Evolutionary conservation across 2,888 invertebrate genomes (phyloP).

Genomic region (Charanyca ferruginea): DNA sequence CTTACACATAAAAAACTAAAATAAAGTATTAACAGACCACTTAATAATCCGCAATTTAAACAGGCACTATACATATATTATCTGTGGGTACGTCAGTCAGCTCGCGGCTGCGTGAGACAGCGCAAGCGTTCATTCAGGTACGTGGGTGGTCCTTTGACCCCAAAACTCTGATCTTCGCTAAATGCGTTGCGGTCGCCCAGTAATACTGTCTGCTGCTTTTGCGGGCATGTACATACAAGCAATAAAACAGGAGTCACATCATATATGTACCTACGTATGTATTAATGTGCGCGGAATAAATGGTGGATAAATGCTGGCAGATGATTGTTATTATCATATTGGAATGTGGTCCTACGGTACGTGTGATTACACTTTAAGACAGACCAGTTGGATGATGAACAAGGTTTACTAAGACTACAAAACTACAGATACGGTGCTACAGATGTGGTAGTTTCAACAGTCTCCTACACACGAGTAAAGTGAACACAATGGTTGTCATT

Average conservation of each 20-base stretch:
- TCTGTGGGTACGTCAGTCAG: not conserved
- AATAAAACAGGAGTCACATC: conserved; percentile 21
- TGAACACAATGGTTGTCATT: conserved; percentile 20
- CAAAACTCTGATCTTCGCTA: conserved; percentile 44
- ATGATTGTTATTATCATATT: not conserved
- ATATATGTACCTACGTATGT: not conserved
- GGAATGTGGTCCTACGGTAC: not conserved
- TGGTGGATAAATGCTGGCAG: not conserved
- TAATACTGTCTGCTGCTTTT: conserved; percentile 33
- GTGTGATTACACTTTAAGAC: not conserved
- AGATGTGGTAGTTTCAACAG: not conserved
- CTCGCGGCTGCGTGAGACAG: not conserved
- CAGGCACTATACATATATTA: conserved; percentile 8
- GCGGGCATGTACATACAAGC: conserved; percentile 32
- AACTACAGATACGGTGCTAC: not conserved
- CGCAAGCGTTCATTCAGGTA: conserved; percentile 53
- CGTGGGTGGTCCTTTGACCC: conserved; percentile 61
- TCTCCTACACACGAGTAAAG: not conserved
- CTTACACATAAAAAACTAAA: not conserved
- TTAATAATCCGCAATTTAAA: not conserved
- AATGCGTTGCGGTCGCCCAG: conserved; percentile 22
- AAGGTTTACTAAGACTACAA: not conserved
- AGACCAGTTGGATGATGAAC: not conserved
- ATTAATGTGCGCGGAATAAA: not conserved
- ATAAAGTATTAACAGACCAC: not conserved